Evolutionary conservation across 2,113 vertebrate genomes (phyloP).

Genomic region (Capra hircus): DNA sequence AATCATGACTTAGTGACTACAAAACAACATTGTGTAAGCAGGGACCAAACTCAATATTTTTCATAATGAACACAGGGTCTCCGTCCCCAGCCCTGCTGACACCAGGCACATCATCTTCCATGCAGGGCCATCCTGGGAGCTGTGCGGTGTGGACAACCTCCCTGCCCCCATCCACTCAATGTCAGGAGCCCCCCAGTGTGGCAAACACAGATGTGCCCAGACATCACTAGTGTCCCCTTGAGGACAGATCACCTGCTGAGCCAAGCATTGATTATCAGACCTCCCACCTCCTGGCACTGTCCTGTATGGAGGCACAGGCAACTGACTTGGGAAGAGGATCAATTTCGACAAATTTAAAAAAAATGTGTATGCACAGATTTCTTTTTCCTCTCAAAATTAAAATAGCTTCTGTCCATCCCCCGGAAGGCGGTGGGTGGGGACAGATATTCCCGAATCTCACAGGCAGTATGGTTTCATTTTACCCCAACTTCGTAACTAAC

Average conservation of each 20-base stretch:
- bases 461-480: neutral
- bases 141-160: neutral
- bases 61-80: neutral
- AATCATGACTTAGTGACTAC: neutral
- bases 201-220: neutral
- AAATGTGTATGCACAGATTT: neutral
- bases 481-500: neutral
- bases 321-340: neutral
- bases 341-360: neutral
- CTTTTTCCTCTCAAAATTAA: neutral
- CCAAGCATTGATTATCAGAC: neutral
- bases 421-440: neutral
- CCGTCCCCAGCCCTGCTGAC: no score
- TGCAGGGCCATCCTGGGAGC: neutral
- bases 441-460: no score
- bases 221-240: accelerated
- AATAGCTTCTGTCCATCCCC: neutral
- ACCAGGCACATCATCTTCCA: accelerated
- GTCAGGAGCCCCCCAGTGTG: neutral
- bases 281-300: neutral
- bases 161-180: neutral
- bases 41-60: neutral
- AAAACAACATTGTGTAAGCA: neutral
- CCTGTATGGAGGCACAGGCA: no score
- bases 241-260: neutral